Evolutionary conservation across 2,888 invertebrate genomes (phyloP).

Genomic region (Drosophila atripex): DNA sequence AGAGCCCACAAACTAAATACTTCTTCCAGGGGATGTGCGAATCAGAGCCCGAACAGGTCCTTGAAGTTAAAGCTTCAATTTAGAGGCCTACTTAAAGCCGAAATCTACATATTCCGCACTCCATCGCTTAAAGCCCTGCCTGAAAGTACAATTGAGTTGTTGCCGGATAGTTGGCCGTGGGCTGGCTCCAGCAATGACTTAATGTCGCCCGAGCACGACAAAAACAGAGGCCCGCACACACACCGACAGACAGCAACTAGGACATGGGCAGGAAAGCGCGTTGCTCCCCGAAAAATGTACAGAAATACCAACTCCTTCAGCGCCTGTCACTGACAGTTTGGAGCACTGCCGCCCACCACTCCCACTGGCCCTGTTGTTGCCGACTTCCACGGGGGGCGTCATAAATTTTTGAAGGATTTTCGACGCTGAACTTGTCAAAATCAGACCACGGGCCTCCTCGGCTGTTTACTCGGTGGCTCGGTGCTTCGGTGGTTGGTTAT

Average conservation of each 20-base stretch:
- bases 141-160: conserved; percentile 34
- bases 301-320: conserved; percentile 50
- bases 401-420: conserved; percentile 82
- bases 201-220: conserved; percentile 77
- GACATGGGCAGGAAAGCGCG: conserved; percentile 44
- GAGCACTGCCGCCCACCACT: conserved; percentile 19
- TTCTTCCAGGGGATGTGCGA: too few relatives aligned
- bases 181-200: conserved; percentile 61
- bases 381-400: conserved; percentile 37
- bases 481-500: conserved; percentile 48
- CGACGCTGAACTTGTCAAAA: conserved; percentile 83
- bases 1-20: background rate
- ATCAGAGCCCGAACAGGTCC: background rate
- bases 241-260: conserved; percentile 36
- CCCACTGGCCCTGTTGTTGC: conserved; percentile 16
- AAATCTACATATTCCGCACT: too few relatives aligned
- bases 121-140: conserved; percentile 57
- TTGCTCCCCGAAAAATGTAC: conserved; percentile 16
- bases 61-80: conserved; percentile 52
- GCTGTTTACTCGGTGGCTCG: conserved; percentile 47
- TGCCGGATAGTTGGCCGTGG: conserved; percentile 17
- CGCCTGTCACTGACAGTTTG: conserved; percentile 70
- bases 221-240: conserved; percentile 24
- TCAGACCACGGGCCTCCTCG: conserved; percentile 62
- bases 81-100: conserved; percentile 50